These are phyloP conservation scores for Ochropleura plecta DNA, from an alignment of 2,888 invertebrate genomes.

Conservation along the genomic window DNA sequence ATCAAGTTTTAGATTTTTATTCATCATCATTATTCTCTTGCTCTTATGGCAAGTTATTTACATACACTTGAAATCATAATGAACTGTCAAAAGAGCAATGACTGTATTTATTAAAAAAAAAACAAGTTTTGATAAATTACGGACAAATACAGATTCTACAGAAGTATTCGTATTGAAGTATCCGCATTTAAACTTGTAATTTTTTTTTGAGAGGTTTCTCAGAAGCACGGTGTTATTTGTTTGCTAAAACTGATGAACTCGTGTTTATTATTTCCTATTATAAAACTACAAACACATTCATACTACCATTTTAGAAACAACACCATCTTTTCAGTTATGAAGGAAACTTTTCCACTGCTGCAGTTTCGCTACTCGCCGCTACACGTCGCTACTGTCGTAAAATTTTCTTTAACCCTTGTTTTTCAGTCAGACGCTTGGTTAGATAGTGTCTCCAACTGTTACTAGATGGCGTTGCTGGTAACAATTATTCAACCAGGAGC, in stretches of 20 bases:
- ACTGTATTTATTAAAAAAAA: neutral
- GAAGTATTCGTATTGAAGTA: neutral
- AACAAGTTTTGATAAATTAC: neutral
- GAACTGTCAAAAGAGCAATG: neutral
- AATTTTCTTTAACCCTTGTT: constrained; percentile 30
- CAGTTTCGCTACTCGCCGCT: constrained; percentile 66
- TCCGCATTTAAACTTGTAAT: neutral
- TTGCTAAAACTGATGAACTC: neutral
- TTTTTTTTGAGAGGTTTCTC: neutral
- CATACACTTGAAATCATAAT: too few relatives aligned
- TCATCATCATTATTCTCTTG: too few relatives aligned
- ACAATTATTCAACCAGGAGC: neutral
- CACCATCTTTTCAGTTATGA: constrained; percentile 36
- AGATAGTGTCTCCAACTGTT: neutral
- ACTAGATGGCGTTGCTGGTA: constrained; percentile 45
- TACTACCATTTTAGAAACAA: neutral
- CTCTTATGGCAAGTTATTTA: too few relatives aligned
- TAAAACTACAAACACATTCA: fast-evolving
- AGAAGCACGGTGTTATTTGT: neutral
- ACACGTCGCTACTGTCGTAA: constrained; percentile 29
- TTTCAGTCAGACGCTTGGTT: neutral
- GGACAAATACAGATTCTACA: neutral
- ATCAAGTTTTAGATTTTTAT: too few relatives aligned
- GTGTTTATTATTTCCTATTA: neutral
- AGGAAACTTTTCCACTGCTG: constrained; percentile 8